Base-by-base conservation (phyloP, 1,140 invertebrate genomes). In the Coelopa frigida region DNA sequence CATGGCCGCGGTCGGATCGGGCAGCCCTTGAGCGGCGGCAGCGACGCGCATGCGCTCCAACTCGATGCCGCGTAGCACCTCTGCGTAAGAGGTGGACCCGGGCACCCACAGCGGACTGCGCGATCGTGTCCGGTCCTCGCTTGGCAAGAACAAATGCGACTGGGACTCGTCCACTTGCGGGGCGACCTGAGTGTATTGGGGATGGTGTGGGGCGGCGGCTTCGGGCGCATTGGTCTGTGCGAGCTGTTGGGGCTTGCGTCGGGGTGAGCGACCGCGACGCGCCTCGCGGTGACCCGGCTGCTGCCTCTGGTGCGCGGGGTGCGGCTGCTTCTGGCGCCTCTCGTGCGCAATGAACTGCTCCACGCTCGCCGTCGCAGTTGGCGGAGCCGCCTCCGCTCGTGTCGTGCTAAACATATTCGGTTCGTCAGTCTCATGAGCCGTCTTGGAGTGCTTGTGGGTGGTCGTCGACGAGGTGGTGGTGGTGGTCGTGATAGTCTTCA, bases 1-100 rank as follows among this genome's bases (percentile, higher is more conserved):
- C 20, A 33, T 44, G 4, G 21, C 36, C 5, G 14, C 29, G 20
- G 46, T 35, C 5, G 35, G 26, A 11, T 14, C 11, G 26, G 11
- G 39, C n/a, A 11, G 17, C 23, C 43, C 29, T 31, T 58, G 49
- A 18, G 48, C 31, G 27, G 51, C 59, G 35, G 55, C 22, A 36
- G 59, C 48, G 18, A 56, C 61, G 5, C 52, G 50, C 15, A 61
- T 32, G 1, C 63, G 58, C 40, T 63, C 60, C 14, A 68, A 23
- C 55, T 72, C 71, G 32, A 71, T 61, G 36, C 84, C 84, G 39
- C 78, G 76, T 8, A 88, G 73, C 46, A 89, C 82, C 64, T 87
- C 84, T 5, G 85, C 84, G 61, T 88, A 88, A 22, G 84, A 78
- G 11, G 80, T 79, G 10, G 80, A 81, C 23, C 83, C 84, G 0